These are phyloP conservation scores for Lepidurus couesii DNA, from an alignment of 1,140 invertebrate species.

Conservation along the genomic window DNA sequence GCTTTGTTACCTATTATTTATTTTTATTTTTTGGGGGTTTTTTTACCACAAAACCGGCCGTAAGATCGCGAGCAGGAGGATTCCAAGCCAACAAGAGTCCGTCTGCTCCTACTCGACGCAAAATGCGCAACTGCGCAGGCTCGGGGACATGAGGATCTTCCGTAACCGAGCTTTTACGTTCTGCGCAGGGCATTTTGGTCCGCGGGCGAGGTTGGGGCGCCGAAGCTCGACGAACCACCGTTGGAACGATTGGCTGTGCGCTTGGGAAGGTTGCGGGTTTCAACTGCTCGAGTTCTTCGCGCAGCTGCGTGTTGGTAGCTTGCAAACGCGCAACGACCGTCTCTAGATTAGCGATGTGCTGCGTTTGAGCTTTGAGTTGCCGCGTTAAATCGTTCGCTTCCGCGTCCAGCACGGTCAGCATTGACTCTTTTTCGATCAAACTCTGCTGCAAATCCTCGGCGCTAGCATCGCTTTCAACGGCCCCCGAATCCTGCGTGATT, in stretches of 20 bases:
- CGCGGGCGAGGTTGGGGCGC: background rate
- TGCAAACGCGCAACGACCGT: background rate
- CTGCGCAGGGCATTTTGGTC: background rate
- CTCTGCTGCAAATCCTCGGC: background rate
- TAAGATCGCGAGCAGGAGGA: constrained; percentile 34
- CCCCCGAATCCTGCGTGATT: background rate
- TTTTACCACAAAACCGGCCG: constrained; percentile 40
- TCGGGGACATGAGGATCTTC: background rate
- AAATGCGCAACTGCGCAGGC: constrained; percentile 39
- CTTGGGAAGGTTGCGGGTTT: background rate
- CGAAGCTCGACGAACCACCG: background rate
- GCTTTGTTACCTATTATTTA: background rate
- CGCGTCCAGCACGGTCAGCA: constrained; percentile 17
- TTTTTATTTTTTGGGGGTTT: background rate
- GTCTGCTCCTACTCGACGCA: constrained; percentile 39
- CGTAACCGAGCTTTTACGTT: background rate
- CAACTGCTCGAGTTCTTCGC: background rate
- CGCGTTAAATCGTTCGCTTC: background rate
- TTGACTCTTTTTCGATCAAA: background rate
- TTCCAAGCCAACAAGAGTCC: constrained; percentile 41
- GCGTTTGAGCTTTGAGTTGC: background rate
- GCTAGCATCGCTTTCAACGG: background rate
- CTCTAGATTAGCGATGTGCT: background rate
- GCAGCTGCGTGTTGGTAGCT: background rate
- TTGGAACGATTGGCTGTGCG: background rate